Conservation (phyloP, 2,113 vertebrate species). For the Percina caprodes region DNA sequence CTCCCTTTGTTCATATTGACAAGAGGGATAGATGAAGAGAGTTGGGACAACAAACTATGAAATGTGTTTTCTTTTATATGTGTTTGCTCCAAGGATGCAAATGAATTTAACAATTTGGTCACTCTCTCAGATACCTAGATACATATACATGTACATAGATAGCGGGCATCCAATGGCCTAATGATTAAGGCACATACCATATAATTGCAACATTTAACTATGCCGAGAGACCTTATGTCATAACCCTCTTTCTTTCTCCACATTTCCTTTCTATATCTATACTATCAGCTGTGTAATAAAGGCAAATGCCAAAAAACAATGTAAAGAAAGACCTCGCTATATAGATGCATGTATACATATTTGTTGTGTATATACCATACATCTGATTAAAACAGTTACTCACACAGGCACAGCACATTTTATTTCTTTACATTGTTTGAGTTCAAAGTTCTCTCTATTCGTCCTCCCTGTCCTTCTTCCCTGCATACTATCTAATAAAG, state of each 20-base stretch:
- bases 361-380: background rate
- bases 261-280: background rate
- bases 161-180: background rate
- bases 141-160: background rate
- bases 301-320: background rate
- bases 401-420: background rate
- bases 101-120: background rate
- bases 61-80: background rate
- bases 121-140: background rate
- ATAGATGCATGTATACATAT: background rate
- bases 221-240: background rate
- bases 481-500: constrained; percentile 44
- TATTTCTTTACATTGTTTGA: constrained; percentile 22
- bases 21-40: background rate
- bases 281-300: background rate
- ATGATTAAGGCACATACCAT: background rate
- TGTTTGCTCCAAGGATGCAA: background rate
- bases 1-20: background rate
- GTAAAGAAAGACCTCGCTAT: background rate
- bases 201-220: background rate
- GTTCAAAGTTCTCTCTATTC: constrained; percentile 26
- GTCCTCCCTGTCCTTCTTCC: background rate
- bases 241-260: background rate
- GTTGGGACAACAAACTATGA: background rate
- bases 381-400: constrained; percentile 13